These are phyloP conservation scores for Molanna angustata DNA, from an alignment of 2,888 invertebrate genomes.

Conservation along the genomic window DNA sequence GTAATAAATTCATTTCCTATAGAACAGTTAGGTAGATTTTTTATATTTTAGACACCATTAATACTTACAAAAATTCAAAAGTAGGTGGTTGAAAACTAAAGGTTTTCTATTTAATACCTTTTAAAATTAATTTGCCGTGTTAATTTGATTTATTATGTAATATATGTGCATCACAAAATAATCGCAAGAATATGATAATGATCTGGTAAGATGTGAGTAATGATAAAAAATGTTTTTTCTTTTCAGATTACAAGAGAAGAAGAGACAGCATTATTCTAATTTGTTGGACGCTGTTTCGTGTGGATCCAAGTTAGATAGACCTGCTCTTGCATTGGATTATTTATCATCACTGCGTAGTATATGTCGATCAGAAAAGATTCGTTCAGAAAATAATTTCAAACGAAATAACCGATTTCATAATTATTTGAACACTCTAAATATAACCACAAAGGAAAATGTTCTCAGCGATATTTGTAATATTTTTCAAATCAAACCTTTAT, in stretches of 20 bases:
- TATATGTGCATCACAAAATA: no score
- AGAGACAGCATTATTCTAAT: constrained; percentile 39
- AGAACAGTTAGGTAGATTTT: no score
- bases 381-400: constrained; percentile 58
- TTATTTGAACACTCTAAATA: constrained; percentile 64
- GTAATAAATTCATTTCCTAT: no score
- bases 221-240: constrained; percentile 28
- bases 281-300: constrained; percentile 53
- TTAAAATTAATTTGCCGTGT: no score
- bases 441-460: constrained; percentile 50
- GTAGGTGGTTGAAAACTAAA: no score
- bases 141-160: no score
- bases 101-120: no score
- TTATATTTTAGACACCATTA: no score
- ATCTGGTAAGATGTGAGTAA: no score
- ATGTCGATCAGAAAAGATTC: constrained; percentile 63
- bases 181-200: no score
- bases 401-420: constrained; percentile 75
- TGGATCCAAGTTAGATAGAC: constrained; percentile 51
- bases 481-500: constrained; percentile 1
- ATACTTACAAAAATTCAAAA: no score
- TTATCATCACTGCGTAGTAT: constrained; percentile 66
- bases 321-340: constrained; percentile 63
- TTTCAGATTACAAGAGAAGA: constrained; percentile 52
- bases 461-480: constrained; percentile 51